phyloP scores from a whole-genome alignment of 2,797 vertebrate genomes.

The Pampus argenteus region DNA sequence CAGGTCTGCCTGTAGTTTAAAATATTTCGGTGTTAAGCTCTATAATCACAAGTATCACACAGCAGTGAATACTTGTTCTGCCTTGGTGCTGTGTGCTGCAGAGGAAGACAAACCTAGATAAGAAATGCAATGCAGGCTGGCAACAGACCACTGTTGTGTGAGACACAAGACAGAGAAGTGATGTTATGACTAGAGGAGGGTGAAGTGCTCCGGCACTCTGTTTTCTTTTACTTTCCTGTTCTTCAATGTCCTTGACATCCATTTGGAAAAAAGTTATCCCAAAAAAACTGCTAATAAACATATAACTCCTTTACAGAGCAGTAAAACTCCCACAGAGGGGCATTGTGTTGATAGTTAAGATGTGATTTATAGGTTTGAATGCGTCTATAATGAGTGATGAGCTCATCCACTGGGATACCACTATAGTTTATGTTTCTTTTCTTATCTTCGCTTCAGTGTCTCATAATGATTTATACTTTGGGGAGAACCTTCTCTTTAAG shows the following conservation, averaged over 20 bases:
- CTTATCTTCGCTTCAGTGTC: constrained; percentile 37
- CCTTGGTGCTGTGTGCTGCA: constrained; percentile 29
- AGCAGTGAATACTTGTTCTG: constrained; percentile 38
- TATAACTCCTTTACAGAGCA: constrained; percentile 17
- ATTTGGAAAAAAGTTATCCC: constrained; percentile 10
- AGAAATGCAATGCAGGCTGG: constrained; percentile 46
- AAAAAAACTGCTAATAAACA: constrained; percentile 19
- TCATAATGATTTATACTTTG: constrained; percentile 43
- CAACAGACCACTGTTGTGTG: constrained; percentile 42
- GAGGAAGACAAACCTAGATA: constrained; percentile 39
- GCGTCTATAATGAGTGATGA: constrained; percentile 35
- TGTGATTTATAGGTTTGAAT: constrained; percentile 46
- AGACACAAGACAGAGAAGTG: constrained; percentile 33
- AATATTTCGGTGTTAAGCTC: not conserved
- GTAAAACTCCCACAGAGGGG: constrained; percentile 34
- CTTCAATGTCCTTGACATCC: constrained; percentile 9
- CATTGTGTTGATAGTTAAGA: constrained; percentile 44
- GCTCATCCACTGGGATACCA: constrained; percentile 30
- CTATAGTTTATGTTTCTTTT: constrained; percentile 30
- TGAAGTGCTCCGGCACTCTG: constrained; percentile 1
- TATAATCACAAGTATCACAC: not conserved
- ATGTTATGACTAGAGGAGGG: constrained; percentile 67
- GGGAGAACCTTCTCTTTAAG: constrained; percentile 23
- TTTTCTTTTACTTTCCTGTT: constrained; percentile 10
- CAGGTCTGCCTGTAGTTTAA: not conserved